Percentiles rank a stretch among this genome's conserved stretches.
These are phyloP conservation scores for Drosophila nr. fundita DNA, from an alignment of 2,888 invertebrate genomes.

Conservation along the genomic window DNA sequence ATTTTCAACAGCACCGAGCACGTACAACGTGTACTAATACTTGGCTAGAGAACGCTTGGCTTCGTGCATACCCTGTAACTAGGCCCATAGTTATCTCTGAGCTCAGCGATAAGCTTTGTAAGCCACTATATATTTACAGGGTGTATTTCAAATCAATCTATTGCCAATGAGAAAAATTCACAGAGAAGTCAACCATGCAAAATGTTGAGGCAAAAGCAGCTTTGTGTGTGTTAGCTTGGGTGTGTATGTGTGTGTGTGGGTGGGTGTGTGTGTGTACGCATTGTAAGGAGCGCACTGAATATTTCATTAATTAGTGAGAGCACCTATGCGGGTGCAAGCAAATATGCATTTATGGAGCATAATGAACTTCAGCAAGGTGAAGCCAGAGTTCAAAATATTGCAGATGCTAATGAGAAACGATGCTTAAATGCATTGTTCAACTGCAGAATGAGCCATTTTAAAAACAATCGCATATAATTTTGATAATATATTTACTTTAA, in stretches of 20 bases:
- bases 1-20: constrained; percentile 4
- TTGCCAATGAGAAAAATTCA: constrained; percentile 57
- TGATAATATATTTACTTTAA: not conserved
- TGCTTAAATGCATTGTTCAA: not conserved
- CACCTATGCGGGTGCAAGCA: constrained; percentile 27
- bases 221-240: not conserved
- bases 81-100: not conserved
- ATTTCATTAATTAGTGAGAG: constrained; percentile 52
- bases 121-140: not conserved
- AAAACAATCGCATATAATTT: not conserved
- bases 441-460: not conserved
- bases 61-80: constrained; percentile 11
- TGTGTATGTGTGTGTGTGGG: not conserved
- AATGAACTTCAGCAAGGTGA: not conserved
- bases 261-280: not conserved
- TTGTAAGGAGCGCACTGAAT: constrained; percentile 7
- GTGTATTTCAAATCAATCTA: constrained; percentile 46
- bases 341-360: constrained; percentile 4
- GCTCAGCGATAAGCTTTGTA: not conserved
- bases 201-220: constrained; percentile 1
- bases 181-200: constrained; percentile 28
- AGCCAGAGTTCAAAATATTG: not conserved
- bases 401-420: not conserved
- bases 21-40: not conserved
- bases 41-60: not conserved